Conservation (phyloP, 2,888 invertebrate genomes). For the Tanytarsus gracilentus region DNA sequence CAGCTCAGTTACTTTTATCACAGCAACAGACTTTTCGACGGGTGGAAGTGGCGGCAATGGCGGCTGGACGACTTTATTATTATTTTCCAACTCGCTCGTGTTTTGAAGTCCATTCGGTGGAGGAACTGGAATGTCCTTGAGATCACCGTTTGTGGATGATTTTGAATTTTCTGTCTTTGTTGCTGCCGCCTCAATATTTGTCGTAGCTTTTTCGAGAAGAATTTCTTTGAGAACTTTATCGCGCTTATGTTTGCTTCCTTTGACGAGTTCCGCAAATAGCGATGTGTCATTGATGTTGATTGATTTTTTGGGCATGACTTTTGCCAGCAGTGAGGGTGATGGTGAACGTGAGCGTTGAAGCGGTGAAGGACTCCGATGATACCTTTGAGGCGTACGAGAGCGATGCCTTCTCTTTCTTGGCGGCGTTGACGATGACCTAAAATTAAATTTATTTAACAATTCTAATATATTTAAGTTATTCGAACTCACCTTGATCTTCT, state of each 20-base stretch:
- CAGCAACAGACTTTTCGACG: constrained; percentile 29
- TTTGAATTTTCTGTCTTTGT: neutral
- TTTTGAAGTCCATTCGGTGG: constrained; percentile 17
- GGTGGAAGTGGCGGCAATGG: constrained; percentile 30
- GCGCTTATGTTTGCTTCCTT: constrained; percentile 66
- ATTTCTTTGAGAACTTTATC: constrained; percentile 55
- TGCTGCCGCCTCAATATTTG: constrained; percentile 38
- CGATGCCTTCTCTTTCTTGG: constrained; percentile 9
- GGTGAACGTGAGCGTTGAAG: constrained; percentile 40
- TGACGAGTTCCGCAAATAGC: constrained; percentile 80
- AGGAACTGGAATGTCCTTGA: constrained; percentile 56
- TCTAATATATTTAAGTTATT: neutral
- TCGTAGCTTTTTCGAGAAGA: constrained; percentile 30
- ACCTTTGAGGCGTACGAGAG: constrained; percentile 13
- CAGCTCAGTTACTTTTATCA: constrained; percentile 50
- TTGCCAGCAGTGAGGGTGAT: constrained; percentile 30
- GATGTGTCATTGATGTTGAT: constrained; percentile 77
- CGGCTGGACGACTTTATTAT: too few species aligned
- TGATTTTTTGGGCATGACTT: constrained; percentile 20
- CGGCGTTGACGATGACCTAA: constrained; percentile 22
- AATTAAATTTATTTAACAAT: neutral
- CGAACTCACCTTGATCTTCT: constrained; percentile 25
- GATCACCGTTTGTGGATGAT: constrained; percentile 12
- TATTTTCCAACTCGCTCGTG: constrained; percentile 24
- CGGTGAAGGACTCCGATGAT: constrained; percentile 32